phyloP scores from a whole-genome alignment of 2,797 vertebrate genomes.

The Dryobates pubescens region DNA sequence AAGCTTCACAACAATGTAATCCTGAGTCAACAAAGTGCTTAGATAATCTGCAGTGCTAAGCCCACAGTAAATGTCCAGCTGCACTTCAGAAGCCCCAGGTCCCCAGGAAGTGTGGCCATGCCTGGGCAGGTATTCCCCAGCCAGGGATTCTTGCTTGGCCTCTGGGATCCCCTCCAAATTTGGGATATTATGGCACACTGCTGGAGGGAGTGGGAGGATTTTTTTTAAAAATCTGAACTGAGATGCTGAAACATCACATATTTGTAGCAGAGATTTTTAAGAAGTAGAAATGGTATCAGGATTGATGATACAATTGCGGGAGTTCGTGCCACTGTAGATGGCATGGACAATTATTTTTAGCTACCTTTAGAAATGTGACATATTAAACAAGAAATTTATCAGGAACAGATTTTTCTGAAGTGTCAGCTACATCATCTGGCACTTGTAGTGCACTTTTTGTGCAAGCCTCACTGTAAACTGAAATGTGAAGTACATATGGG shows the following conservation, averaged over 20 bases:
- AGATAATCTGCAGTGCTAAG: not conserved
- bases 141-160: not conserved
- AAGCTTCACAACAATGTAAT: not conserved
- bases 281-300: not conserved
- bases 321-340: not conserved
- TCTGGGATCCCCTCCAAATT: not conserved
- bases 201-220: not conserved
- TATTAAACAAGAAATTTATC: constrained; percentile 40
- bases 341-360: constrained; percentile 54
- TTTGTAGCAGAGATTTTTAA: not conserved
- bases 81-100: not conserved
- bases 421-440: constrained; percentile 14
- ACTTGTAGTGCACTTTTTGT: not conserved
- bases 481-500: not conserved
- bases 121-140: not conserved
- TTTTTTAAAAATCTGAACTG: not conserved
- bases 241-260: not conserved
- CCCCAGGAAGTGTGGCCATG: fast-evolving
- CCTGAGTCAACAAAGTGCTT: not conserved
- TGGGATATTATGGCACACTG: not conserved
- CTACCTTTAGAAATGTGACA: constrained; percentile 60
- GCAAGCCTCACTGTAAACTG: not conserved
- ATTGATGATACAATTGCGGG: not conserved
- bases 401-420: constrained; percentile 54
- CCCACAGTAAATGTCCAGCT: not conserved